Evolutionary conservation across 2,888 invertebrate species (phyloP).

Genomic region (Dexiosoma caninum): DNA sequence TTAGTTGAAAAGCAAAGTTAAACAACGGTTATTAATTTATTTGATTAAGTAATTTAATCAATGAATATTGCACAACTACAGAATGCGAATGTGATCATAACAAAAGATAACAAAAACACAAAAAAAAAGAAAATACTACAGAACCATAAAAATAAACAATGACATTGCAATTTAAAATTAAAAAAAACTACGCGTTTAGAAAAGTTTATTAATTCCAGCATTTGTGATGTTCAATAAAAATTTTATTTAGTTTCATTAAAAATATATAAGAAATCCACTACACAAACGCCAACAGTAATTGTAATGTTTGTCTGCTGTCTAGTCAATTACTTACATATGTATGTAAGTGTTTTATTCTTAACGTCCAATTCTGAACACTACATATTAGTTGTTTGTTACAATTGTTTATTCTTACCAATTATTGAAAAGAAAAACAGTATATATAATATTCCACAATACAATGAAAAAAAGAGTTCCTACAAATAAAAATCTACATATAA

Average conservation of each 20-base stretch:
- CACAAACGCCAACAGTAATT: neutral
- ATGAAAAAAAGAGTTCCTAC: slow-evolving; percentile 23
- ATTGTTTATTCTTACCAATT: slow-evolving; percentile 25
- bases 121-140: neutral
- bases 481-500: neutral
- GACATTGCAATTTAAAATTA: neutral
- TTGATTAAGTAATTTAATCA: neutral
- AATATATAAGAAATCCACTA: neutral
- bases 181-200: neutral
- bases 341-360: slow-evolving; percentile 2
- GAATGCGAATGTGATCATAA: slow-evolving; percentile 45
- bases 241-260: too few species aligned
- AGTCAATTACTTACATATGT: neutral
- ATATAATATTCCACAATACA: neutral
- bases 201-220: too few species aligned
- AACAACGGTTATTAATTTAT: too few species aligned
- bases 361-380: neutral
- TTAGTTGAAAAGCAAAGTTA: slow-evolving; percentile 3
- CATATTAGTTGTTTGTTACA: slow-evolving; percentile 47
- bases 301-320: neutral
- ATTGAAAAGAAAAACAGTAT: neutral
- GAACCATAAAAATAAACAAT: slow-evolving; percentile 5
- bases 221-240: too few species aligned
- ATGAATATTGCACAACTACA: neutral
- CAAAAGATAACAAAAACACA: neutral